Percentiles rank a stretch among this genome's conserved stretches.
These are phyloP conservation scores for Odontamblyopus lacepedii DNA, from an alignment of 2,797 vertebrate species.

Conservation along the genomic window DNA sequence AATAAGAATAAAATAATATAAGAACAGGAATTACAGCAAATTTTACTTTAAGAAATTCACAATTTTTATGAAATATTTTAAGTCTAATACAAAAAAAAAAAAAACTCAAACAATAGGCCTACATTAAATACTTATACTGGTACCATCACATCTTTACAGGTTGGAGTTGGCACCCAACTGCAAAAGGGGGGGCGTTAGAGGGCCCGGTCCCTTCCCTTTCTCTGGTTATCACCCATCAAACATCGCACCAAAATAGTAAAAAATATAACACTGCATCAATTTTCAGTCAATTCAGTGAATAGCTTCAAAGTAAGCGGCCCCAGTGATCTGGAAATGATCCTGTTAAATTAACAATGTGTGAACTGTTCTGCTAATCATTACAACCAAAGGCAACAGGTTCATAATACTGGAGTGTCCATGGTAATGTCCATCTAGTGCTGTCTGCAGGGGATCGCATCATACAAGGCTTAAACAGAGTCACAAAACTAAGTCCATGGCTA, in stretches of 20 bases:
- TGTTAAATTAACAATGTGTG: conserved; percentile 53
- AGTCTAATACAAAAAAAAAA: conserved; percentile 69
- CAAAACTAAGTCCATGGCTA: conserved; percentile 7
- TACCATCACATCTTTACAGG: conserved; percentile 66
- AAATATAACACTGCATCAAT: conserved; percentile 28
- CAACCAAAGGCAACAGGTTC: conserved; percentile 65
- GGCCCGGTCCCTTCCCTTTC: conserved; percentile 62
- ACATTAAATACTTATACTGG: conserved; percentile 70
- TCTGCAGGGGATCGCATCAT: conserved; percentile 9
- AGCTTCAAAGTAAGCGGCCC: conserved; percentile 50
- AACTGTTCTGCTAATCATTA: conserved; percentile 54
- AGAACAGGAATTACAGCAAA: conserved; percentile 72
- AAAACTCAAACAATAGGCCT: conserved; percentile 52
- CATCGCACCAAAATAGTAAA: conserved; percentile 30
- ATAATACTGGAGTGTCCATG: conserved; percentile 62
- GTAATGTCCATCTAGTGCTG: conserved; percentile 22
- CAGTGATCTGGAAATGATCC: conserved; percentile 50
- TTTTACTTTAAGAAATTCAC: conserved; percentile 74
- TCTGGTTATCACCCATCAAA: conserved; percentile 47
- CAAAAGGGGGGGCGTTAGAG: conserved; percentile 41
- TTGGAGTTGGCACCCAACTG: conserved; percentile 56
- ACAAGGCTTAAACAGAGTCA: conserved; percentile 3
- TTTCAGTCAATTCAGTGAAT: conserved; percentile 20
- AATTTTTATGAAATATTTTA: conserved; percentile 65
- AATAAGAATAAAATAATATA: conserved; percentile 60